Percentiles rank a stretch among this genome's conserved stretches.
Conservation (phyloP, 2,888 invertebrate genomes). For the Sesia apiformis region DNA sequence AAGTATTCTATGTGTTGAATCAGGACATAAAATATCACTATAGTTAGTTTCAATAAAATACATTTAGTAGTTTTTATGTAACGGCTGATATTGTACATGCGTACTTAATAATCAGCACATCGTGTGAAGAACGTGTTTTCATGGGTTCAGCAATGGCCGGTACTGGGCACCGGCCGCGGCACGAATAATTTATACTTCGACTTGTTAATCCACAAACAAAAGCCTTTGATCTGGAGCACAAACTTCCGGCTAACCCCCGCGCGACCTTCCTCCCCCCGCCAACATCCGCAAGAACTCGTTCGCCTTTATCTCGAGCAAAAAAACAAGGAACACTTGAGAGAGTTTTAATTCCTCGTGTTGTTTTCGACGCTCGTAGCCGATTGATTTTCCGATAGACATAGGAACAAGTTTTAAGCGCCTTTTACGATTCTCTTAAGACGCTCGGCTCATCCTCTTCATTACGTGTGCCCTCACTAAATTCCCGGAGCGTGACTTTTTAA, state of each 20-base stretch:
- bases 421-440: not conserved
- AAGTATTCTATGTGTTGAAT: no score
- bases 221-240: slow-evolving; percentile 47
- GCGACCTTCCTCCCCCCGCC: slow-evolving; percentile 3
- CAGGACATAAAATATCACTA: no score
- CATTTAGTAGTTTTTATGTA: no score
- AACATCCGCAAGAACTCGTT: slow-evolving; percentile 23
- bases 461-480: not conserved
- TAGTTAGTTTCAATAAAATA: no score
- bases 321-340: slow-evolving; percentile 14
- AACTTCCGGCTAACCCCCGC: slow-evolving; percentile 21
- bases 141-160: not conserved
- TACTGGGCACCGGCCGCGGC: slow-evolving; percentile 1
- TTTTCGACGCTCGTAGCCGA: slow-evolving; percentile 3
- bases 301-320: slow-evolving; percentile 29
- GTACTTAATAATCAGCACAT: no score
- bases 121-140: not conserved
- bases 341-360: slow-evolving; percentile 10
- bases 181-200: slow-evolving; percentile 20
- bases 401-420: not conserved
- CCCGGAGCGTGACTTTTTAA: not conserved
- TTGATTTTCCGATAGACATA: slow-evolving; percentile 2
- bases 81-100: no score
- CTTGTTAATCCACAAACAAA: slow-evolving; percentile 50
- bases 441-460: not conserved